Evolutionary conservation across 2,797 vertebrate species (phyloP).

Genomic region (Threskiornis aethiopicus): DNA sequence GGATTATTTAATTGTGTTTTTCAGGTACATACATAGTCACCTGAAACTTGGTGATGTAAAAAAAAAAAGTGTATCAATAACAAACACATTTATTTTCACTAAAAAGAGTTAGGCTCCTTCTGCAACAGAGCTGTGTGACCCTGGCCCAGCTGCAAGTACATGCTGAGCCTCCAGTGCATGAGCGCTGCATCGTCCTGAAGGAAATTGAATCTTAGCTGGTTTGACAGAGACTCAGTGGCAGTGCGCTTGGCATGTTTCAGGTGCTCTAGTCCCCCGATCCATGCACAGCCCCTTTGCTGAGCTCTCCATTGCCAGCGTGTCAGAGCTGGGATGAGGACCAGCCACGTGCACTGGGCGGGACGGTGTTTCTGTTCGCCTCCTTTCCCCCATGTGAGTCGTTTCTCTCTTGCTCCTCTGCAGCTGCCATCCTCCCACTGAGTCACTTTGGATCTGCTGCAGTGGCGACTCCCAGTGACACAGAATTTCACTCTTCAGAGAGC

Average conservation of each 20-base stretch:
- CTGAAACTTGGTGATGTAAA: neutral
- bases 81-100: neutral
- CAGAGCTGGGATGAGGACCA: neutral
- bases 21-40: neutral
- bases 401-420: neutral
- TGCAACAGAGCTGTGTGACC: neutral
- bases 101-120: neutral
- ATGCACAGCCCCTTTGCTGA: neutral
- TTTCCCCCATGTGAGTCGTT: neutral
- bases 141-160: neutral
- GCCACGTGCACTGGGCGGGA: neutral
- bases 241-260: neutral
- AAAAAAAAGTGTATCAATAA: neutral
- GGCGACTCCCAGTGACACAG: neutral
- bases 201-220: neutral
- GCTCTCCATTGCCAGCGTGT: neutral
- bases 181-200: neutral
- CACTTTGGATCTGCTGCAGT: neutral
- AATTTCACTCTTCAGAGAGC: neutral
- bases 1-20: constrained; percentile 25
- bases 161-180: neutral
- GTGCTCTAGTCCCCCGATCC: neutral
- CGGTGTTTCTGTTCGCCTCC: neutral
- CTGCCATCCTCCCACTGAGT: neutral
- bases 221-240: fast-evolving